phyloP scores from a whole-genome alignment of 2,888 invertebrate genomes.

The Acanthosepion pharaonis region DNA sequence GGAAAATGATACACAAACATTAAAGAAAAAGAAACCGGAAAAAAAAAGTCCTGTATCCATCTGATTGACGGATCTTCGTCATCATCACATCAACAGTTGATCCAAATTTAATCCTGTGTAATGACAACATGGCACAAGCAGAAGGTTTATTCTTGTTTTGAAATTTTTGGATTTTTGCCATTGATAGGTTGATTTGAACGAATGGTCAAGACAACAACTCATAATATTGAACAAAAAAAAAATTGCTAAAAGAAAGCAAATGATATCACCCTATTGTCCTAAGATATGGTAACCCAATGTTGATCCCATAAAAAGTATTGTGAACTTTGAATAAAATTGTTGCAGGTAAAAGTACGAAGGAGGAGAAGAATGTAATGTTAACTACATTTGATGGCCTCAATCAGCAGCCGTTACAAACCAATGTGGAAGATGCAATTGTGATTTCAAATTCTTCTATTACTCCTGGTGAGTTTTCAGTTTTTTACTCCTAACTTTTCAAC shows the following conservation, averaged over 20 bases:
- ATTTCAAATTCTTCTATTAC: constrained; percentile 72
- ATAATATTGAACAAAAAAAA: neutral
- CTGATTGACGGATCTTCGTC: no score
- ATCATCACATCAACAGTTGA: no score
- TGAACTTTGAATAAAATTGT: constrained; percentile 23
- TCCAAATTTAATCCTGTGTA: no score
- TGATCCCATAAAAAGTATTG: constrained; percentile 33
- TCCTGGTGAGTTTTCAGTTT: constrained; percentile 61
- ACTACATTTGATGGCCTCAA: constrained; percentile 56
- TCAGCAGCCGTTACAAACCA: constrained; percentile 54
- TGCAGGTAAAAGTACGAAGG: constrained; percentile 57
- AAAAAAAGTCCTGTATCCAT: no score
- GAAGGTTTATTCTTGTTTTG: no score
- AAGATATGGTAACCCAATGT: constrained; percentile 33
- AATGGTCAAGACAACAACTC: constrained; percentile 33
- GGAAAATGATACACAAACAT: constrained; percentile 33
- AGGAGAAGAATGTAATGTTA: constrained; percentile 54
- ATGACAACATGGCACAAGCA: no score
- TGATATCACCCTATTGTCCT: neutral
- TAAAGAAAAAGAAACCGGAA: neutral
- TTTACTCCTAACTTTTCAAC: constrained; percentile 38
- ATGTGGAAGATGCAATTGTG: constrained; percentile 71
- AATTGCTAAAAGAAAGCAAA: neutral
- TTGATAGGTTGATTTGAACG: constrained; percentile 33
- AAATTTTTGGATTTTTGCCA: neutral